Conservation (phyloP, 2,888 invertebrate species). For the Terebella lapidaria region DNA sequence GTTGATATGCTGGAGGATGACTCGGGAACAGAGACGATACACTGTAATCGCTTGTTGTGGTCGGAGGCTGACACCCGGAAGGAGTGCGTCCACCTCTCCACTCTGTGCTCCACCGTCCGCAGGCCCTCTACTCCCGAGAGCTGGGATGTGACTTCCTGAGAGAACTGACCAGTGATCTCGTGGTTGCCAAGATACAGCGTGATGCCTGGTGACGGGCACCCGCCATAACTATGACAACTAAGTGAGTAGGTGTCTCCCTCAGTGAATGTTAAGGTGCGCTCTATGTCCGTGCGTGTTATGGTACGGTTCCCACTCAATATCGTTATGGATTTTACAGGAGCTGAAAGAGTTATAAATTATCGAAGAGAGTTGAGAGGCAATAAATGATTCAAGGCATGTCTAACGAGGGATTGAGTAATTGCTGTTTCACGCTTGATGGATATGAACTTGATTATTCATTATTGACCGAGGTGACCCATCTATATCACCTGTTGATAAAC, state of each 20-base stretch:
- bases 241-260: constrained; percentile 11
- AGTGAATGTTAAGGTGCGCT: constrained; percentile 8
- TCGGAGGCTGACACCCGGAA: constrained; percentile 3
- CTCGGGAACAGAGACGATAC: constrained; percentile 14
- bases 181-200: constrained; percentile 12
- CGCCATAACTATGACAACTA: constrained; percentile 15
- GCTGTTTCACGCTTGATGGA: neutral
- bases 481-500: too few relatives aligned
- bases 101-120: constrained; percentile 1
- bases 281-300: neutral
- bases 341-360: too few relatives aligned
- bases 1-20: constrained; percentile 9
- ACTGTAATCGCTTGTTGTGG: constrained; percentile 7
- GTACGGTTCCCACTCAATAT: neutral
- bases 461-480: too few relatives aligned
- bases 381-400: too few relatives aligned
- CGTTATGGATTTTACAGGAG: neutral
- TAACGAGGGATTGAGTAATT: too few relatives aligned
- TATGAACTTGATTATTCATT: too few relatives aligned
- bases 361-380: too few relatives aligned
- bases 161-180: constrained; percentile 4
- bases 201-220: constrained; percentile 20
- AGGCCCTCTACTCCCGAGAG: neutral
- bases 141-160: neutral
- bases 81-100: neutral